Percentiles rank a stretch among this genome's conserved stretches.
These are phyloP conservation scores for Oeneis ivallda DNA, from an alignment of 2,888 invertebrate species.

Conservation along the genomic window DNA sequence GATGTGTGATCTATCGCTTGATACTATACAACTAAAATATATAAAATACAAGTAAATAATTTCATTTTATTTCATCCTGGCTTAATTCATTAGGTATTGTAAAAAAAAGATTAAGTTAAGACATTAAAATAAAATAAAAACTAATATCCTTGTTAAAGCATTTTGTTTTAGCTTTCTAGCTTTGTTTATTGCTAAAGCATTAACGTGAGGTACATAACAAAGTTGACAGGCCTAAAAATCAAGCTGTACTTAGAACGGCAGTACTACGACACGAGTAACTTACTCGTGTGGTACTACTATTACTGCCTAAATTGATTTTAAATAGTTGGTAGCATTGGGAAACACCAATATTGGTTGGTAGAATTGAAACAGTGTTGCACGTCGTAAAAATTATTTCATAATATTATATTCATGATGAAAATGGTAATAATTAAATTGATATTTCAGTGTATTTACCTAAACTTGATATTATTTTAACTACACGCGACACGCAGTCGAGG, in stretches of 20 bases:
- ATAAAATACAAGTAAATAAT: not conserved
- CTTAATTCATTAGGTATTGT: not conserved
- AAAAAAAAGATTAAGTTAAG: not conserved
- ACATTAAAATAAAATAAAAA: not conserved
- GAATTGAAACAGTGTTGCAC: conserved; percentile 13
- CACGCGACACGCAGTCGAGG: conserved; percentile 47
- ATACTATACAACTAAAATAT: not conserved
- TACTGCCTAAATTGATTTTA: too few species aligned
- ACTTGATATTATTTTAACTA: conserved; percentile 39
- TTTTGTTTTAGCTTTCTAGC: too few species aligned
- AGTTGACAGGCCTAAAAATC: too few species aligned
- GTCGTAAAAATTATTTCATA: not conserved
- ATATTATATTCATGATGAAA: not conserved
- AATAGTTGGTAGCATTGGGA: too few species aligned
- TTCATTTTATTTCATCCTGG: not conserved
- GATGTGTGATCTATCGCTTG: too few species aligned
- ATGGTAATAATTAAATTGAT: conserved; percentile 1
- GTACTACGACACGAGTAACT: too few species aligned
- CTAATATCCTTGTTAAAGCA: too few species aligned
- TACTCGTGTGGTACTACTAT: too few species aligned
- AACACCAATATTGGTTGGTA: not conserved
- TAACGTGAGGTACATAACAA: too few species aligned
- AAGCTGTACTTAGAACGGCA: not conserved
- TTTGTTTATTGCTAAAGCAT: too few species aligned
- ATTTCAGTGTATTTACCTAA: not conserved